Percentiles rank a stretch among this genome's conserved stretches.
phyloP scores from a whole-genome alignment of 2,113 vertebrate species.

The Rhagologus leucostigma region DNA sequence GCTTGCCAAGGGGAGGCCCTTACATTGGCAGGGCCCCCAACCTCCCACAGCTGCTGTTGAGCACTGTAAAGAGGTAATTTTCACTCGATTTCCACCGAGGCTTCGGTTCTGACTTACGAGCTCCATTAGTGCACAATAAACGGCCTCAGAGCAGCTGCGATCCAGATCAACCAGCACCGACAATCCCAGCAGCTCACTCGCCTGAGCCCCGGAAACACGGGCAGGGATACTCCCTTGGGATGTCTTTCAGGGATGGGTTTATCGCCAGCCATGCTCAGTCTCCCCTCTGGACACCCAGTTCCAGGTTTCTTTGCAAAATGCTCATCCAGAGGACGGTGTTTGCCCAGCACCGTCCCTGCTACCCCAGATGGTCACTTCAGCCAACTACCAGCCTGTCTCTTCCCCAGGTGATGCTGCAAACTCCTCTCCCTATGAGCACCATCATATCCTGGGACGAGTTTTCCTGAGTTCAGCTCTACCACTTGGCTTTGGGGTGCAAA shows the following conservation, averaged over 20 bases:
- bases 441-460: background rate
- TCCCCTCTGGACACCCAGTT: background rate
- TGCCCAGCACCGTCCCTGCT: rapidly evolving
- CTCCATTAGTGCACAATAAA: background rate
- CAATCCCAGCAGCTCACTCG: rapidly evolving
- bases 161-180: background rate
- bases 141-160: background rate
- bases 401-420: background rate
- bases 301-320: background rate
- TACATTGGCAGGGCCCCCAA: background rate
- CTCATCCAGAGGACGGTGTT: rapidly evolving
- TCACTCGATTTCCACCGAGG: background rate
- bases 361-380: rapidly evolving
- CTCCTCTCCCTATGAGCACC: rapidly evolving
- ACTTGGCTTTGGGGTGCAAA: background rate
- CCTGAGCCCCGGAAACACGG: rapidly evolving
- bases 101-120: background rate
- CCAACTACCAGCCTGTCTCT: background rate
- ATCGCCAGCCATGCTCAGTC: rapidly evolving
- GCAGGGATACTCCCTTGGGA: background rate
- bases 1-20: background rate
- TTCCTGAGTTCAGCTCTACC: background rate
- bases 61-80: background rate
- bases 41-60: background rate
- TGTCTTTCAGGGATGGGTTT: background rate